A percentile compares a stretch with the other conserved stretches of the same genome.
These are phyloP conservation scores for Motacilla alba DNA, from an alignment of 2,113 vertebrate species.

Conservation along the genomic window DNA sequence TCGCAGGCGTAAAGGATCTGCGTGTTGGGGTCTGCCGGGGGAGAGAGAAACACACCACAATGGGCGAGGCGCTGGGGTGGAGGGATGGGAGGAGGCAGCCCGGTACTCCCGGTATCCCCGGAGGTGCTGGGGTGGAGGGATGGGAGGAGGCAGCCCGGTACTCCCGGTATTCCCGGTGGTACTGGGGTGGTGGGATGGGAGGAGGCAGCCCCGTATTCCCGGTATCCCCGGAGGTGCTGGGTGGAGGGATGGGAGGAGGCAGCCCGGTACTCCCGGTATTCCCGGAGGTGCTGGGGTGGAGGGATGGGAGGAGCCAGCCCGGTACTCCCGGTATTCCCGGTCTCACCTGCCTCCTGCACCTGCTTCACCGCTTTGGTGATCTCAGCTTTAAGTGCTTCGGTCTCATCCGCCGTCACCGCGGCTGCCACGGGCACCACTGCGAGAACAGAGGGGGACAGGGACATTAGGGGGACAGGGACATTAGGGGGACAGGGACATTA, in stretches of 20 bases:
- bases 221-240: not conserved
- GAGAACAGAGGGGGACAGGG: not conserved
- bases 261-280: no score
- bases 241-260: not conserved
- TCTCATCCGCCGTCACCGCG: constrained; percentile 87
- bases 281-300: no score
- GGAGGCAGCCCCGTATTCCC: not conserved
- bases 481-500: not conserved
- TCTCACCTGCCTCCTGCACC: constrained; percentile 91
- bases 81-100: no score
- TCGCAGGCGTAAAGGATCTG: constrained; percentile 96
- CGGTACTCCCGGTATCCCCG: not conserved
- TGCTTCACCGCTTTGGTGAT: constrained; percentile 96
- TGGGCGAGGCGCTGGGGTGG: not conserved
- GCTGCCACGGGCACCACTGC: constrained; percentile 88
- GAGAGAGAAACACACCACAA: not conserved
- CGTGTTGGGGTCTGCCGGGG: constrained; percentile 87
- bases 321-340: not conserved
- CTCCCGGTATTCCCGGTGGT: no score
- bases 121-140: not conserved
- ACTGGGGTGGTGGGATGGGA: not conserved
- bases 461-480: not conserved
- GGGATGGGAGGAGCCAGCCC: not conserved
- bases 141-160: no score
- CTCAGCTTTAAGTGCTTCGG: constrained; percentile 93